Conservation (phyloP, 2,113 vertebrate genomes). For the Australoheros scitulus region DNA sequence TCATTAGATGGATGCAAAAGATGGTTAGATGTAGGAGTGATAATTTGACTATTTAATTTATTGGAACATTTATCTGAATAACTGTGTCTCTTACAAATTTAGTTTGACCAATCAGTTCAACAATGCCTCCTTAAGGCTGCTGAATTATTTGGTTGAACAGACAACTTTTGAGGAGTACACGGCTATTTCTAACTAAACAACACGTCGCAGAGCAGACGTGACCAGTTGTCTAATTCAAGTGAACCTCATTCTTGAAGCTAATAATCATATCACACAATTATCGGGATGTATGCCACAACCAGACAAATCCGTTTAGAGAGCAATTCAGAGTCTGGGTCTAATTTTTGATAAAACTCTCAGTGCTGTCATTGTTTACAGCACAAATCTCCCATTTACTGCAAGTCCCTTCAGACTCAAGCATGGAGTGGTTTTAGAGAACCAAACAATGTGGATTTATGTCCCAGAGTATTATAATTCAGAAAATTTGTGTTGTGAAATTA, state of each 20-base stretch:
- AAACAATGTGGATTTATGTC: constrained; percentile 41
- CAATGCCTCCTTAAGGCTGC: neutral
- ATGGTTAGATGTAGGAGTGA: no score
- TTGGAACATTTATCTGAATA: no score
- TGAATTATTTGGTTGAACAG: neutral
- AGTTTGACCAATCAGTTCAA: no score
- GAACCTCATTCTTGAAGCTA: constrained; percentile 24
- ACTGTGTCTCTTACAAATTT: no score
- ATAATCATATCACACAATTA: constrained; percentile 38
- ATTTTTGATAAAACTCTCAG: constrained; percentile 34
- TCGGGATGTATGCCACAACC: constrained; percentile 12
- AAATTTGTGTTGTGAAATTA: constrained; percentile 37
- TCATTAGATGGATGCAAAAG: no score
- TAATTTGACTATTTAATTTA: no score
- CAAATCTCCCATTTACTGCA: constrained; percentile 23
- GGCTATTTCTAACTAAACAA: neutral
- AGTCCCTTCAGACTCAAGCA: neutral
- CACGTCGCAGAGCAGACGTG: neutral
- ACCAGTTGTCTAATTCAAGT: neutral
- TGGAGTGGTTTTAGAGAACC: constrained; percentile 18
- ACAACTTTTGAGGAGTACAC: neutral
- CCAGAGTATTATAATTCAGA: constrained; percentile 10
- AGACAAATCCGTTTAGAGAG: constrained; percentile 37
- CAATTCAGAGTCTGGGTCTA: constrained; percentile 27
- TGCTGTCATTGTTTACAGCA: constrained; percentile 32